Conservation (phyloP, 2,888 invertebrate genomes). For the Tinea pellionella region DNA sequence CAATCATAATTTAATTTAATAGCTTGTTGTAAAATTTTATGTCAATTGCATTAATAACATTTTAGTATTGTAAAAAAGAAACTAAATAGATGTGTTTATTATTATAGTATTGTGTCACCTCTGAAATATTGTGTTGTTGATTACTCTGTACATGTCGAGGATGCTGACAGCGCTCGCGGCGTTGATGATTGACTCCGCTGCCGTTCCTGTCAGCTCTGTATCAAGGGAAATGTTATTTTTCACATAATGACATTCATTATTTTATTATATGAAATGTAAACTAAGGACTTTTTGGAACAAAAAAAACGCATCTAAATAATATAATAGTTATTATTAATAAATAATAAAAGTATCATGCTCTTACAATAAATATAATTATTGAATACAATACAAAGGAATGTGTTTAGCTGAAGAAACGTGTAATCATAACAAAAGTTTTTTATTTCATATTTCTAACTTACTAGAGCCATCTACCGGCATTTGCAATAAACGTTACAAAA, state of each 20-base stretch:
- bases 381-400: too few species aligned
- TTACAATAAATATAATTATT: too few species aligned
- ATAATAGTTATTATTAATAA: too few species aligned
- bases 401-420: too few species aligned
- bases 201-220: neutral
- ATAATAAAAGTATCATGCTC: too few species aligned
- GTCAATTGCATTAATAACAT: neutral
- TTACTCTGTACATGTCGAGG: neutral
- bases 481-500: neutral
- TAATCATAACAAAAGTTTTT: too few species aligned
- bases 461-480: neutral
- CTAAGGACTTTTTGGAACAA: too few species aligned
- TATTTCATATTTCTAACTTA: too few species aligned
- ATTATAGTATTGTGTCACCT: neutral
- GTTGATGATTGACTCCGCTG: slow-evolving; percentile 6
- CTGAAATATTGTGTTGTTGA: neutral
- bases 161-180: slow-evolving; percentile 2
- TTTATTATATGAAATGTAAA: neutral
- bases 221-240: neutral
- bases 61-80: neutral
- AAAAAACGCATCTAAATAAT: too few species aligned
- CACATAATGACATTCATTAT: neutral
- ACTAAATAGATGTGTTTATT: neutral
- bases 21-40: too few species aligned
- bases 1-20: too few species aligned